These are phyloP conservation scores for Aphidius gifuensis DNA, from an alignment of 1,140 invertebrate genomes.

Conservation along the genomic window DNA sequence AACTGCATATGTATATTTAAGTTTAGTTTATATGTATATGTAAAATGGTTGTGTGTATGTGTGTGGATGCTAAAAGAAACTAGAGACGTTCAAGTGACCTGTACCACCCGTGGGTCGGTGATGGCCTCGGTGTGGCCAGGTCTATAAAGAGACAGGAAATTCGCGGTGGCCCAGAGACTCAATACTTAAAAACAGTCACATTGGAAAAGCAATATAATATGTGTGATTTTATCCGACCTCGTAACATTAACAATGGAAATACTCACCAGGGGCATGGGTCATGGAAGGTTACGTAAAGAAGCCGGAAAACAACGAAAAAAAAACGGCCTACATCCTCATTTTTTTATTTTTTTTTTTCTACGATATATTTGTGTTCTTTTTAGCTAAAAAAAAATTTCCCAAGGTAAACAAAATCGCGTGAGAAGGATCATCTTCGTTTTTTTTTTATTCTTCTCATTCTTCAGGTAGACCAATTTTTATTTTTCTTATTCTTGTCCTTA, in stretches of 20 bases:
- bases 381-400: too few relatives aligned
- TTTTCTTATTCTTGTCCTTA: too few relatives aligned
- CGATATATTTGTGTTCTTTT: too few relatives aligned
- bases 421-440: too few relatives aligned
- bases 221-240: slow-evolving; percentile 8
- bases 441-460: too few relatives aligned
- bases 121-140: slow-evolving; percentile 1
- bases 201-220: slow-evolving; percentile 5
- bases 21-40: not conserved
- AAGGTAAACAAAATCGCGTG: too few relatives aligned
- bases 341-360: too few relatives aligned
- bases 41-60: not conserved
- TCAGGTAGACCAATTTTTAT: too few relatives aligned
- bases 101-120: too few relatives aligned
- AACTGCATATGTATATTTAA: not conserved
- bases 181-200: slow-evolving; percentile 4
- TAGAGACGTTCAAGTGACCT: slow-evolving; percentile 14
- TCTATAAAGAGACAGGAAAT: slow-evolving; percentile 19
- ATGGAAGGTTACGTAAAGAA: slow-evolving; percentile 26
- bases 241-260: slow-evolving; percentile 16
- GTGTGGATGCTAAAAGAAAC: slow-evolving; percentile 7
- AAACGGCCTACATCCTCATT: too few relatives aligned
- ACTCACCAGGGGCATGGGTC: slow-evolving; percentile 1
- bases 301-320: not conserved
- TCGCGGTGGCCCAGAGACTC: slow-evolving; percentile 24